phyloP scores from a whole-genome alignment of 2,888 invertebrate genomes.

The Synanthedon tipuliformis region DNA sequence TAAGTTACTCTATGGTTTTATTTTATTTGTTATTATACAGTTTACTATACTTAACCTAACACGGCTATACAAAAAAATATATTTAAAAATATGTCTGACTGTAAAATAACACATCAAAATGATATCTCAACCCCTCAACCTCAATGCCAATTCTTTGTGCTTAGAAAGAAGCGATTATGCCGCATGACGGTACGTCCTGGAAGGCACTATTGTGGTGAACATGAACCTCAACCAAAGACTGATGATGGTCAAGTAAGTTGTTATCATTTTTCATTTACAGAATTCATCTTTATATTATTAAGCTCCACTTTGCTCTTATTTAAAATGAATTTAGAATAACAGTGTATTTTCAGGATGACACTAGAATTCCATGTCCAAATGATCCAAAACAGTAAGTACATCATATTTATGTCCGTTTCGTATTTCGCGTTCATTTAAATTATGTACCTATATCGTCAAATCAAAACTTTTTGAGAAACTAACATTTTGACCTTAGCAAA shows the following conservation, averaged over 20 bases:
- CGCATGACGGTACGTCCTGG: constrained; percentile 80
- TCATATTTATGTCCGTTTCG: neutral
- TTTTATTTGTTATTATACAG: too few relatives aligned
- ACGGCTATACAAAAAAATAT: neutral
- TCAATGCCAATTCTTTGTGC: constrained; percentile 75
- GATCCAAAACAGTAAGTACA: constrained; percentile 77
- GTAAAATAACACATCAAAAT: constrained; percentile 1
- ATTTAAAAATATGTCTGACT: constrained; percentile 2
- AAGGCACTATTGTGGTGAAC: constrained; percentile 79
- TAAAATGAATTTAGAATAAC: neutral
- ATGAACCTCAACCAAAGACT: constrained; percentile 52
- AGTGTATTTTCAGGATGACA: constrained; percentile 36
- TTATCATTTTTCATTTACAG: too few relatives aligned
- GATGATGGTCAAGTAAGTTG: constrained; percentile 27
- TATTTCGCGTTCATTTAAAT: neutral
- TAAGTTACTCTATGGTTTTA: too few relatives aligned
- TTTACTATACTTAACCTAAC: too few relatives aligned
- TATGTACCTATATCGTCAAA: neutral
- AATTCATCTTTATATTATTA: too few relatives aligned
- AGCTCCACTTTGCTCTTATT: too few relatives aligned
- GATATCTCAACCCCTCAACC: constrained; percentile 28
- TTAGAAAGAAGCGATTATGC: constrained; percentile 79
- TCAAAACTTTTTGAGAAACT: too few relatives aligned
- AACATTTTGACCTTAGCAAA: too few relatives aligned
- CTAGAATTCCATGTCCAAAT: constrained; percentile 77